phyloP scores from a whole-genome alignment of 2,113 vertebrate species.

The Nothoprocta perdicaria region DNA sequence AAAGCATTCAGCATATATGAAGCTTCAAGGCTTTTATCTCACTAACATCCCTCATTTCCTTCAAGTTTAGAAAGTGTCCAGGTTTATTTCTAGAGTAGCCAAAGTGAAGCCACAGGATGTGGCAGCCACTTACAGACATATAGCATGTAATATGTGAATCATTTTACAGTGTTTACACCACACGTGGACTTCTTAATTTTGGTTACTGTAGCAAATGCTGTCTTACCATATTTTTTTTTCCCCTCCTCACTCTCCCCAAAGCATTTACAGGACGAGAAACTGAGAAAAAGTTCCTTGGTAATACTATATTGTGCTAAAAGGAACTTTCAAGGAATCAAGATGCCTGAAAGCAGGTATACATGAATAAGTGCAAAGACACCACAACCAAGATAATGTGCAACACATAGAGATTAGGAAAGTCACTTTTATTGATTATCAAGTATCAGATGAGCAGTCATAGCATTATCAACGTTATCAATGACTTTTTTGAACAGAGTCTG shows the following conservation, averaged over 20 bases:
- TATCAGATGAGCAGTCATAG: fast-evolving
- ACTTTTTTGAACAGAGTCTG: not conserved
- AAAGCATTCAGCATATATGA: not conserved
- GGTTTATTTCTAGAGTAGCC: not conserved
- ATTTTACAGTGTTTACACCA: not conserved
- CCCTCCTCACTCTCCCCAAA: not conserved
- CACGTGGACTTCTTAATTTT: fast-evolving
- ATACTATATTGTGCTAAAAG: not conserved
- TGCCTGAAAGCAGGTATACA: not conserved
- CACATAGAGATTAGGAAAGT: fast-evolving
- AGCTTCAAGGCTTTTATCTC: not conserved
- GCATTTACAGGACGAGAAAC: not conserved
- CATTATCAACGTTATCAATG: not conserved
- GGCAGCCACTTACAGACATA: not conserved
- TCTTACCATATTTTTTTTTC: not conserved
- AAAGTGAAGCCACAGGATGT: fast-evolving
- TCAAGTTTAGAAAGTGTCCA: not conserved
- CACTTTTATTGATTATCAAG: not conserved
- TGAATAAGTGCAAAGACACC: fast-evolving
- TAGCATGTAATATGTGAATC: fast-evolving
- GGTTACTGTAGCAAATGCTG: not conserved
- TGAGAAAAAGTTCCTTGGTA: not conserved
- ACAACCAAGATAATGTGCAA: not conserved
- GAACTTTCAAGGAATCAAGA: not conserved
- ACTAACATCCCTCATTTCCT: not conserved